Conservation (phyloP, 2,888 invertebrate species). For the Psococerastis gibbosa region DNA sequence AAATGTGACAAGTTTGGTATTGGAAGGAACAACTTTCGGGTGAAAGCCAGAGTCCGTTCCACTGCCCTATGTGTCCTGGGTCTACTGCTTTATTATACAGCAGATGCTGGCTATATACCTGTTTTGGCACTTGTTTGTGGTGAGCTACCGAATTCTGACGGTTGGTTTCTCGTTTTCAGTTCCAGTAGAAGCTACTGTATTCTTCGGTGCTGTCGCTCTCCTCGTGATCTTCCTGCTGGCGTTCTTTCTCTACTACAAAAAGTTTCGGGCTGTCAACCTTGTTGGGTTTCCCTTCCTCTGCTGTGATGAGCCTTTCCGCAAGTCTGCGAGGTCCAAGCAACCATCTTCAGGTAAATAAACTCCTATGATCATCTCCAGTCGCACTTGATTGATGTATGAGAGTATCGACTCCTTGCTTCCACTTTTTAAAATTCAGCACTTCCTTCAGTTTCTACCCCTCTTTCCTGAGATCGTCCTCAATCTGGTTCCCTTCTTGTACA, state of each 20-base stretch:
- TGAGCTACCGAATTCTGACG: too few relatives aligned
- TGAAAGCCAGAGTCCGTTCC: too few relatives aligned
- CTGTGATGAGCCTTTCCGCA: conserved; percentile 34
- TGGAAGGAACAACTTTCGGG: too few relatives aligned
- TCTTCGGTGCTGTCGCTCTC: conserved; percentile 71
- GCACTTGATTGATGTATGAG: too few relatives aligned
- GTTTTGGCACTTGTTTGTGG: too few relatives aligned
- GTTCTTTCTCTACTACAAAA: conserved; percentile 71
- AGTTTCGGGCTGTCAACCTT: conserved; percentile 41
- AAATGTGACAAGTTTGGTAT: too few relatives aligned
- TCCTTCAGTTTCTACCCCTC: not conserved
- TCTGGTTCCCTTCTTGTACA: not conserved
- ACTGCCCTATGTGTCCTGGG: too few relatives aligned
- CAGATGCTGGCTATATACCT: too few relatives aligned
- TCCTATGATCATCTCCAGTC: too few relatives aligned
- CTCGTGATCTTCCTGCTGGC: conserved; percentile 66
- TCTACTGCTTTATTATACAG: too few relatives aligned
- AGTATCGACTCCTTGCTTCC: too few relatives aligned
- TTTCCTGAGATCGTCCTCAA: not conserved
- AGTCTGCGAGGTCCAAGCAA: conserved; percentile 23
- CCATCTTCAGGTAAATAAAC: too few relatives aligned
- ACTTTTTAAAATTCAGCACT: not conserved
- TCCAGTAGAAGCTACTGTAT: conserved; percentile 68
- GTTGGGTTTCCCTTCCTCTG: conserved; percentile 34
- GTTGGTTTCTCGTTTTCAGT: conserved; percentile 27